These are phyloP conservation scores for Hoplias malabaricus DNA, from an alignment of 2,113 vertebrate genomes.

Conservation along the genomic window DNA sequence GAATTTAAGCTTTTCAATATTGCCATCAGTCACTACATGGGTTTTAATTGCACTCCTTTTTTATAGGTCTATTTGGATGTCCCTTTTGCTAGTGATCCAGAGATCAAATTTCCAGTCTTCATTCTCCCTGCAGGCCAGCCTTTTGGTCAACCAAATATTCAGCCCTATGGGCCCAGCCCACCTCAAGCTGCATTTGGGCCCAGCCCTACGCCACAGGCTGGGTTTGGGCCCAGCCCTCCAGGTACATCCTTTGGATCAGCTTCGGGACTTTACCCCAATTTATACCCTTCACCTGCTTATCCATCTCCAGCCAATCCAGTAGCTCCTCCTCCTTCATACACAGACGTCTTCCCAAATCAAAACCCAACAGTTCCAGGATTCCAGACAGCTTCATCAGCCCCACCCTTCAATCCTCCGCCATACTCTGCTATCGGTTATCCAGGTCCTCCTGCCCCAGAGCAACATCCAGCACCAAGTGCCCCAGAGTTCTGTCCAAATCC, in stretches of 20 bases:
- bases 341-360: constrained; percentile 19
- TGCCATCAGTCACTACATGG: not conserved
- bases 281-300: constrained; percentile 23
- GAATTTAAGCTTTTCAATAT: too few species aligned
- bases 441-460: not conserved
- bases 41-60: not conserved
- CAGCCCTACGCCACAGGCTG: too few species aligned
- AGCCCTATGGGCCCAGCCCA: not conserved
- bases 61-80: constrained; percentile 69
- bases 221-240: not conserved
- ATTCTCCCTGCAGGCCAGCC: constrained; percentile 51
- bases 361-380: constrained; percentile 18
- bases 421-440: not conserved
- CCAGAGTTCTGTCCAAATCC: not conserved
- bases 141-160: not conserved
- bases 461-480: constrained; percentile 30
- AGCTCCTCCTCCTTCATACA: constrained; percentile 44
- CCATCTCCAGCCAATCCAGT: constrained; percentile 35
- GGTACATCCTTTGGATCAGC: not conserved
- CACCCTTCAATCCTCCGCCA: constrained; percentile 48
- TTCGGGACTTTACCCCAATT: constrained; percentile 17
- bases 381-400: constrained; percentile 18
- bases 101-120: constrained; percentile 61
- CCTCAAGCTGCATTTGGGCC: too few species aligned
- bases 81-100: constrained; percentile 66